Conservation (phyloP, 2,113 vertebrate species). For the Carlito syrichta region DNA sequence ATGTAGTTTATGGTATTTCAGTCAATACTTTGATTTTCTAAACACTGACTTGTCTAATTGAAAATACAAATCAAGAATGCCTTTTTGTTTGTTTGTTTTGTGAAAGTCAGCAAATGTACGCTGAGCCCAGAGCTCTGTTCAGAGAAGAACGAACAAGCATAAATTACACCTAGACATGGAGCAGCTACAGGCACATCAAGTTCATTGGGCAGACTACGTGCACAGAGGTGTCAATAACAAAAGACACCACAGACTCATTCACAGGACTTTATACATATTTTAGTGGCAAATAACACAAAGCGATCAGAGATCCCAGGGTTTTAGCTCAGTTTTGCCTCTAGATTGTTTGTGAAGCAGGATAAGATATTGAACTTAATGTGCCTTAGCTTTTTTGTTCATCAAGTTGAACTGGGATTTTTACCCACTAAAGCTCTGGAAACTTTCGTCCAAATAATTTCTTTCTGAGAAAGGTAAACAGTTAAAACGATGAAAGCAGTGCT, state of each 20-base stretch:
- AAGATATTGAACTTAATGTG: not conserved
- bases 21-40: not conserved
- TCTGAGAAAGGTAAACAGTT: slow-evolving; percentile 1
- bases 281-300: not conserved
- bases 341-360: not conserved
- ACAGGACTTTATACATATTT: not conserved
- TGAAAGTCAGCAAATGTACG: not conserved
- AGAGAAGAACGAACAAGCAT: not conserved
- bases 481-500: not conserved
- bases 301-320: not conserved
- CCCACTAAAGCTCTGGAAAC: not conserved
- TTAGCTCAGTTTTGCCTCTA: not conserved
- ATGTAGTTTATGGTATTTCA: not conserved
- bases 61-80: not conserved
- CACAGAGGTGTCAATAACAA: not conserved
- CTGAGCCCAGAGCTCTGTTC: not conserved
- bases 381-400: not conserved
- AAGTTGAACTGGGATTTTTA: not conserved
- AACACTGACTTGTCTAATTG: not conserved
- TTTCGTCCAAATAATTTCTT: not conserved
- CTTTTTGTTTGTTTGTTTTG: not conserved
- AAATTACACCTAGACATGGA: not conserved
- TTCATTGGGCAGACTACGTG: not conserved
- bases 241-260: not conserved
- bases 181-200: not conserved